Conservation (phyloP, 2,797 vertebrate species). For the Ceryle rudis region DNA sequence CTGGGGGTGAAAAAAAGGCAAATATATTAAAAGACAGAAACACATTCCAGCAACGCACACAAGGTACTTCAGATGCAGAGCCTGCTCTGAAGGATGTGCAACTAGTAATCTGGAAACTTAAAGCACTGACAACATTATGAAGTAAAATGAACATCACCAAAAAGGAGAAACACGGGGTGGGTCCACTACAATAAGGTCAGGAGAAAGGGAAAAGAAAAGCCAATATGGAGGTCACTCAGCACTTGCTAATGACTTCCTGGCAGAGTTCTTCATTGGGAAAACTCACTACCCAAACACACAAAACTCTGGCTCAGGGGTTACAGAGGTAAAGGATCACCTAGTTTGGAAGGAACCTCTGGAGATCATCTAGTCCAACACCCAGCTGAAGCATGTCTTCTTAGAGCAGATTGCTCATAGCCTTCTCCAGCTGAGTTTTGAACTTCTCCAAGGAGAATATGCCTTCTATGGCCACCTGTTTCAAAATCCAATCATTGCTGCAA, state of each 20-base stretch:
- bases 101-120: background rate
- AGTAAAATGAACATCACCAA: background rate
- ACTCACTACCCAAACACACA: background rate
- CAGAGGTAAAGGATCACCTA: background rate
- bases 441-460: background rate
- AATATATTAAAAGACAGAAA: slow-evolving; percentile 29
- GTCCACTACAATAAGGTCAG: background rate
- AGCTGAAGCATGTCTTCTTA: background rate
- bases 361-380: background rate
- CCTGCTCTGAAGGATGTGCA: background rate
- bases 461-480: background rate
- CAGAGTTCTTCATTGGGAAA: background rate
- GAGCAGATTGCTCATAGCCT: background rate
- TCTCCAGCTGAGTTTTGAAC: background rate
- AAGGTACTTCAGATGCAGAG: background rate
- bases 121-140: background rate
- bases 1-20: background rate
- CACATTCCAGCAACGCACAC: background rate
- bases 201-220: background rate
- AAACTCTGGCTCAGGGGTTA: background rate
- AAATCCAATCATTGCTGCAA: background rate
- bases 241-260: background rate
- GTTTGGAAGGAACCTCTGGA: background rate
- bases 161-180: background rate
- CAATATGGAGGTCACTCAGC: background rate